Evolutionary conservation across 2,113 vertebrate genomes (phyloP).

Genomic region (Falco punctatus): DNA sequence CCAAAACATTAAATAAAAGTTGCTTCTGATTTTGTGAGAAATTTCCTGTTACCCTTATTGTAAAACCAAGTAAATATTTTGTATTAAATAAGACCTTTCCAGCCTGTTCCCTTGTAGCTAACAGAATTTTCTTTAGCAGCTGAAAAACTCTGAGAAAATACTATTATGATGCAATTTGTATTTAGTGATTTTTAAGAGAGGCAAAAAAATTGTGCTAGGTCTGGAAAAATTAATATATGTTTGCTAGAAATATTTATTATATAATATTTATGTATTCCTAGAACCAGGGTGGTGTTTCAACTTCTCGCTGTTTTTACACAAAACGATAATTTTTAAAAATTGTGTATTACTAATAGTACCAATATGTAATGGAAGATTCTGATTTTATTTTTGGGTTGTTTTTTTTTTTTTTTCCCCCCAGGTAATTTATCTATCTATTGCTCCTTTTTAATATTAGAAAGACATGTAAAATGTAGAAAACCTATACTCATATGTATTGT

Average conservation of each 20-base stretch:
- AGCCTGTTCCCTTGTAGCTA: neutral
- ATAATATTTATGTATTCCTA: neutral
- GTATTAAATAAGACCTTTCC: neutral
- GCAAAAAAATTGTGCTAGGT: neutral
- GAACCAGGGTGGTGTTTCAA: neutral
- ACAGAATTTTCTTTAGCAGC: neutral
- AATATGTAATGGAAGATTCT: neutral
- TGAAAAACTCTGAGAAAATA: neutral
- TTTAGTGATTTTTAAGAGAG: neutral
- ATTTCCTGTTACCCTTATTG: neutral
- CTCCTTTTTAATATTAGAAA: neutral
- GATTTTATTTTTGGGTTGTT: too few relatives aligned
- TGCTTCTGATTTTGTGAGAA: neutral
- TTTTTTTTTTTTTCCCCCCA: neutral
- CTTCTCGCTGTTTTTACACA: neutral
- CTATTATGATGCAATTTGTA: neutral
- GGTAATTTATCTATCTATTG: neutral
- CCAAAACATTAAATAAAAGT: neutral
- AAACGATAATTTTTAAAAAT: neutral
- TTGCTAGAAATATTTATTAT: neutral
- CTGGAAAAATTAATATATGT: neutral
- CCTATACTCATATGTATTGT: neutral
- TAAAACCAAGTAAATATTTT: neutral
- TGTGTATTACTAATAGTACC: too few relatives aligned
- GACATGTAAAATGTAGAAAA: neutral